These are phyloP conservation scores for Himalopsyche tibetana DNA, from an alignment of 2,888 invertebrate genomes.

Conservation along the genomic window DNA sequence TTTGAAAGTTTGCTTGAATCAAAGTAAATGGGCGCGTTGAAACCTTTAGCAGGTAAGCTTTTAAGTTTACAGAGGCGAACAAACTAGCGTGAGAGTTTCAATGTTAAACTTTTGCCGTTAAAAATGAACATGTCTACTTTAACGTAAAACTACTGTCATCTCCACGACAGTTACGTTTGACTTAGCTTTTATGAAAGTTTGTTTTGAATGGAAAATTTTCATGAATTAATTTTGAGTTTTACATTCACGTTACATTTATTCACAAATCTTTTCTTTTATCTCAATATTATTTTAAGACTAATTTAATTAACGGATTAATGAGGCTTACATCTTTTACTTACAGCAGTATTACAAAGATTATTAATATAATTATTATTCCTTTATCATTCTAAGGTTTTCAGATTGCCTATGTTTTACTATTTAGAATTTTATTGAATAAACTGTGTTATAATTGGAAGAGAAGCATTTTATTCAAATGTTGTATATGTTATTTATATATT, in stretches of 20 bases:
- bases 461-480: too few relatives aligned
- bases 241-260: background rate
- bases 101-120: constrained; percentile 38
- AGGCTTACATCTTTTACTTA: too few relatives aligned
- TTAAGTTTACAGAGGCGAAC: constrained; percentile 13
- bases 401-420: too few relatives aligned
- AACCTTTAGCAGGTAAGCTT: constrained; percentile 31
- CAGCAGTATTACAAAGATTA: too few relatives aligned
- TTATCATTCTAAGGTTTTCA: too few relatives aligned
- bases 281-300: too few relatives aligned
- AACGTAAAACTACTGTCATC: constrained; percentile 36
- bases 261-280: too few relatives aligned
- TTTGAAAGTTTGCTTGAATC: background rate
- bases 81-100: constrained; percentile 7
- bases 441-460: too few relatives aligned
- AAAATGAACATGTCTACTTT: constrained; percentile 44
- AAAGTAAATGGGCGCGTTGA: constrained; percentile 11
- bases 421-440: too few relatives aligned
- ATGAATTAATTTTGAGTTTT: background rate
- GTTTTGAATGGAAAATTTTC: background rate
- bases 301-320: too few relatives aligned
- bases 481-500: too few relatives aligned
- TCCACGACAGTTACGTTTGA: background rate
- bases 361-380: too few relatives aligned
- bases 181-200: background rate